Conservation (phyloP, 2,888 invertebrate species). For the Drosophila algonquin region DNA sequence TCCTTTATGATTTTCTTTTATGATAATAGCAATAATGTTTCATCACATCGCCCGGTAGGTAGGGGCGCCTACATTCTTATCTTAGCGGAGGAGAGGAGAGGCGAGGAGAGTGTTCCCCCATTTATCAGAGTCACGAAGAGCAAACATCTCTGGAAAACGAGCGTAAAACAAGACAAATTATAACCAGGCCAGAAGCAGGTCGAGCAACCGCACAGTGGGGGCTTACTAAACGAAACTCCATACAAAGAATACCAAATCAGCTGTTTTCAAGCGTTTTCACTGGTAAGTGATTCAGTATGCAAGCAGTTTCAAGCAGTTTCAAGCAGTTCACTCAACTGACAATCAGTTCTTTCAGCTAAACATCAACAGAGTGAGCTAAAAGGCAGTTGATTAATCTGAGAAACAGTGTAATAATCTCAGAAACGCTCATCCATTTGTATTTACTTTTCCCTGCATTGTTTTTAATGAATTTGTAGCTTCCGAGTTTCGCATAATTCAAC, state of each 20-base stretch:
- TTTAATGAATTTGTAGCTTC: neutral
- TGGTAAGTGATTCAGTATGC: neutral
- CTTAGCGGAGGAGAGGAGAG: neutral
- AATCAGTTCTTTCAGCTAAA: neutral
- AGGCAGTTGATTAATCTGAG: neutral
- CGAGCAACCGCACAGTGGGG: neutral
- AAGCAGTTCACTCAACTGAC: no score
- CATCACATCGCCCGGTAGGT: neutral
- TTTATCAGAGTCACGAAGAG: conserved; percentile 15
- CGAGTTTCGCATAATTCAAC: neutral
- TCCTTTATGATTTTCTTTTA: neutral
- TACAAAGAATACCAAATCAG: no score
- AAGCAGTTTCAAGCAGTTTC: neutral
- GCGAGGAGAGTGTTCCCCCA: neutral
- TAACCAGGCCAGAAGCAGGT: conserved; percentile 1
- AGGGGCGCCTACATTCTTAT: conserved; percentile 19
- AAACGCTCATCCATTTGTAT: neutral
- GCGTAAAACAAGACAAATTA: conserved; percentile 40
- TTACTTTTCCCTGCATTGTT: neutral
- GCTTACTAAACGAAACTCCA: no score
- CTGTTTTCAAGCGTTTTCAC: no score
- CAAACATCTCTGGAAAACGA: conserved; percentile 33
- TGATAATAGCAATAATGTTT: conserved; percentile 7
- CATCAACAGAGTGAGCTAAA: neutral
- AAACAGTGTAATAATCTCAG: no score